These are phyloP conservation scores for Theodoxus fluviatilis DNA, from an alignment of 2,888 invertebrate genomes.

Conservation along the genomic window DNA sequence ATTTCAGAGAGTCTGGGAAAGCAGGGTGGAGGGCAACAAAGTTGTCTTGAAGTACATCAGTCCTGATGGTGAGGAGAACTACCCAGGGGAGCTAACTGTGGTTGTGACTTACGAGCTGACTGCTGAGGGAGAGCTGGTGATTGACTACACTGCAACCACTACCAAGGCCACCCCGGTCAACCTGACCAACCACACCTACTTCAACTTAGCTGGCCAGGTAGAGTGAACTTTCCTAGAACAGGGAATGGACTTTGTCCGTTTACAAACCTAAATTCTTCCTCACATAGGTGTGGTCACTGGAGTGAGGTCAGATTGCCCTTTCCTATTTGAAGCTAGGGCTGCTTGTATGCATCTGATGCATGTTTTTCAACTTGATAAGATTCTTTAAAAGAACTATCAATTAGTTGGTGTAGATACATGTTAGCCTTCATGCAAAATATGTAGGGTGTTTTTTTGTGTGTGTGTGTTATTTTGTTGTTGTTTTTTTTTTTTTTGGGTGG, in stretches of 20 bases:
- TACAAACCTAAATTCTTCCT: neutral
- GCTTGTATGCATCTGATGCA: too few relatives aligned
- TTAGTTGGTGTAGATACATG: too few relatives aligned
- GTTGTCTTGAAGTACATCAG: slow-evolving; percentile 80
- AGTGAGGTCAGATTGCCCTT: too few relatives aligned
- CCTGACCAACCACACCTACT: slow-evolving; percentile 87
- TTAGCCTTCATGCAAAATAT: too few relatives aligned
- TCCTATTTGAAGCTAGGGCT: too few relatives aligned
- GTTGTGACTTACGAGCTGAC: slow-evolving; percentile 77
- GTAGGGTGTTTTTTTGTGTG: too few relatives aligned
- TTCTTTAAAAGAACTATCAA: too few relatives aligned
- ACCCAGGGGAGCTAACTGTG: slow-evolving; percentile 82
- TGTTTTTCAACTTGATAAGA: too few relatives aligned
- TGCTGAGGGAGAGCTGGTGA: slow-evolving; percentile 75
- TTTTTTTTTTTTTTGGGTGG: too few relatives aligned
- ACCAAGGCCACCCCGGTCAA: slow-evolving; percentile 84
- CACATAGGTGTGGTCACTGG: too few relatives aligned
- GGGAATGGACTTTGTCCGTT: neutral
- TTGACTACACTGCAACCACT: slow-evolving; percentile 79
- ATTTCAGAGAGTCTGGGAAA: slow-evolving; percentile 77
- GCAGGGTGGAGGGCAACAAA: slow-evolving; percentile 71
- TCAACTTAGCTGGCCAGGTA: slow-evolving; percentile 91
- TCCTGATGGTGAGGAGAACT: slow-evolving; percentile 82
- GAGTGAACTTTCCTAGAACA: too few relatives aligned
- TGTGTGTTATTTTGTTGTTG: too few relatives aligned